A percentile compares a stretch with the other conserved stretches of the same genome.
These are phyloP conservation scores for Dermatophagoides farinae DNA, from an alignment of 1,140 invertebrate genomes.

Conservation along the genomic window DNA sequence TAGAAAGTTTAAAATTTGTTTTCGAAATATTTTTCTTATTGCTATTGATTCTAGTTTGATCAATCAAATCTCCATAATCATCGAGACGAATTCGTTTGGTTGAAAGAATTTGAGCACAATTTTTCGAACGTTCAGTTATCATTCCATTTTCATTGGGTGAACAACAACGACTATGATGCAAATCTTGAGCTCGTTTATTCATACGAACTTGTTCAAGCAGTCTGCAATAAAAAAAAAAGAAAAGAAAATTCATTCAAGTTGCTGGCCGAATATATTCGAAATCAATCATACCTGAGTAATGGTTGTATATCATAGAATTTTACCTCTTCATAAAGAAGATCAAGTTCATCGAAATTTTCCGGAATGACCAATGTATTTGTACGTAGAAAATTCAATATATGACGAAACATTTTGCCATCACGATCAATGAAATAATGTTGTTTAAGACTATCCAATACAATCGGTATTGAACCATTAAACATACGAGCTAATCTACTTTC, in stretches of 20 bases:
- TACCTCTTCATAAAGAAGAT: slow-evolving; percentile 77
- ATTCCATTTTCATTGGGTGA: slow-evolving; percentile 4
- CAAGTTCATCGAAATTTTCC: slow-evolving; percentile 61
- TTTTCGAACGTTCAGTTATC: slow-evolving; percentile 3
- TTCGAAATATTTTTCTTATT: not conserved
- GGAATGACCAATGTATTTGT: slow-evolving; percentile 68
- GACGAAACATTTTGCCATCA: slow-evolving; percentile 82
- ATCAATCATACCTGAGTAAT: slow-evolving; percentile 21
- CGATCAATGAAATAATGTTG: slow-evolving; percentile 96
- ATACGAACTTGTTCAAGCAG: slow-evolving; percentile 13
- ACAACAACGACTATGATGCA: not conserved
- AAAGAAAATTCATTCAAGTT: not conserved
- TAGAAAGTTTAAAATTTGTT: too few relatives aligned
- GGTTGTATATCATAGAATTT: slow-evolving; percentile 68
- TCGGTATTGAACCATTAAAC: slow-evolving; percentile 89
- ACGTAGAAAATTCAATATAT: slow-evolving; percentile 85
- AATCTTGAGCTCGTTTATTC: slow-evolving; percentile 14
- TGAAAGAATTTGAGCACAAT: slow-evolving; percentile 4
- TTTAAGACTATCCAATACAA: slow-evolving; percentile 83
- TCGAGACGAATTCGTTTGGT: slow-evolving; percentile 2
- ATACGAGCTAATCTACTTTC: slow-evolving; percentile 74
- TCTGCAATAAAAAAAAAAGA: not conserved
- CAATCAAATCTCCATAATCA: not conserved
- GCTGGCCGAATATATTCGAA: not conserved
- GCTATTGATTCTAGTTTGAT: not conserved